Base-by-base conservation (phyloP, 2,888 invertebrate genomes). In the Phengaris arion region DNA sequence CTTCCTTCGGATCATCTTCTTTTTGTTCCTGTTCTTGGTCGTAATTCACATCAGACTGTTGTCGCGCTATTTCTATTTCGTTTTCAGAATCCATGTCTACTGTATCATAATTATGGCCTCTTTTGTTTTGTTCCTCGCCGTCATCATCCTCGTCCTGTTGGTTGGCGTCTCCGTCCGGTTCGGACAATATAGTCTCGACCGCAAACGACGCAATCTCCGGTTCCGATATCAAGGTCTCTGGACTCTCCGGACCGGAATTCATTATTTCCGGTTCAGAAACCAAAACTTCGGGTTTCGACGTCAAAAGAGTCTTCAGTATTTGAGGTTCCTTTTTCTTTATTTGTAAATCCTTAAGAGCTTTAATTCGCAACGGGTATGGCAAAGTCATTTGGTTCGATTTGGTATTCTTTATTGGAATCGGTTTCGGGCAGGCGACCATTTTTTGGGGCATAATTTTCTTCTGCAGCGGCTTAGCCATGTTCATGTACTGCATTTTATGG, bases 161-260 rank as follows among this genome's bases (percentile, higher is more conserved):
- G 74, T 85, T 85, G 46, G 89, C 88, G 78, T 87, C 92, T 2
- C 84, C 86, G 78, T 90, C 92, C 0, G 93, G 94, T 80, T 94
- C 94, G 0, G 93, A 89, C 59, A 94, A 82, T 77, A 94, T 93
- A 51, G 94, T 82, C 82, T 94, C 94, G 22, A 94, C 94, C 87
- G 94, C 94, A 79, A 94, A 94, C 22, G 93, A 93, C 12, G 94
- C 90, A 73, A 94, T 91, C 84, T 94, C 94, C 9, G 94, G 94
- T 80, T 94, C 93, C 2, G 94, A 94, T 82, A 94, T 93, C 74
- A 94, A 83, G 10, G 93, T 93, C 81, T 94, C 94, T 0, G 94
- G 94, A 79, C 94, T 94, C 80, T 91, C 94, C 0, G 94, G 93
- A 0, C 90, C 91, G n/a, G 94, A 94, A 81, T 93, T 92, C 57